These are phyloP conservation scores for Pseudomyrmex concolor DNA, from an alignment of 1,140 invertebrate species.

Conservation along the genomic window DNA sequence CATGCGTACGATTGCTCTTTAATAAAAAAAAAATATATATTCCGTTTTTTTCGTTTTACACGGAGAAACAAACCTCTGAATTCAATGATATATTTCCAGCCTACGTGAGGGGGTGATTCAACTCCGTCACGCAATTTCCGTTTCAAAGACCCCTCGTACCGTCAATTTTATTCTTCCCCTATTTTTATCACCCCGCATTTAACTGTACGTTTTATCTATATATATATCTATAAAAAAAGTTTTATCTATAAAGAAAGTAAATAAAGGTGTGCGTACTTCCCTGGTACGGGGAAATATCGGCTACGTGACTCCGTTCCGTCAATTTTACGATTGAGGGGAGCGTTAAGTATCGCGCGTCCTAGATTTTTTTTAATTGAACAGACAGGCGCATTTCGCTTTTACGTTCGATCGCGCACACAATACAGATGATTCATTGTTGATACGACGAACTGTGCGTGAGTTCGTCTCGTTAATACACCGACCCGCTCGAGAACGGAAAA, in stretches of 20 bases:
- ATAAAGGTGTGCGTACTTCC: not conserved
- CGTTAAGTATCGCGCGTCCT: constrained; percentile 46
- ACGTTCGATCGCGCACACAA: constrained; percentile 1
- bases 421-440: not conserved
- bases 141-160: not conserved
- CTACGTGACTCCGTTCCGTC: constrained; percentile 34
- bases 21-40: too few relatives aligned
- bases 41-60: too few relatives aligned
- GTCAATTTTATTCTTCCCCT: not conserved
- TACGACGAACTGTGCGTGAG: not conserved
- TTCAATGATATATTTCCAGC: too few relatives aligned
- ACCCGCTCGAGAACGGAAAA: not conserved
- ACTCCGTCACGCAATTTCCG: not conserved
- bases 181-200: not conserved
- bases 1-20: too few relatives aligned
- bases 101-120: too few relatives aligned
- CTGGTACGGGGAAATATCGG: not conserved
- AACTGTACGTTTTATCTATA: not conserved
- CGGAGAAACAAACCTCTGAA: too few relatives aligned
- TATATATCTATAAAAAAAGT: too few relatives aligned
- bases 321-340: constrained; percentile 46
- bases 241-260: not conserved
- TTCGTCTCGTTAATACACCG: not conserved
- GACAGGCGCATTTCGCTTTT: constrained; percentile 4
- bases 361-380: constrained; percentile 58